Evolutionary conservation across 2,888 invertebrate genomes (phyloP).

Genomic region (Euzetes globulus): DNA sequence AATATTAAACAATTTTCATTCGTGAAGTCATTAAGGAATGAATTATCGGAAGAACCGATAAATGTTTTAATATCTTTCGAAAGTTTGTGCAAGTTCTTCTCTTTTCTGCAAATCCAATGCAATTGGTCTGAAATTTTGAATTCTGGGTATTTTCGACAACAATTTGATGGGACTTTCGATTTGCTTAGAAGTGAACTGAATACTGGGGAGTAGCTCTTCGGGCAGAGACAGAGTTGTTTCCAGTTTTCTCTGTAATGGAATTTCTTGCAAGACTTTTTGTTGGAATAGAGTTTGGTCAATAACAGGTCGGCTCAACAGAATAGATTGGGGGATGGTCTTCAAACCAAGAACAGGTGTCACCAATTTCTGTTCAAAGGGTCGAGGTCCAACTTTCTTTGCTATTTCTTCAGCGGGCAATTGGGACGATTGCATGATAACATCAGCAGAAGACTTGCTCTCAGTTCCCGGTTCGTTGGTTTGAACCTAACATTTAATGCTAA

Average conservation of each 20-base stretch:
- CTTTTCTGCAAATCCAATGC: background rate
- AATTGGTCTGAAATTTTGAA: background rate
- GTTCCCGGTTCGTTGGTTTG: conserved; percentile 35
- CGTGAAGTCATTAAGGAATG: too few relatives aligned
- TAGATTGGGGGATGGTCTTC: background rate
- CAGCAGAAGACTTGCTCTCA: conserved; percentile 26
- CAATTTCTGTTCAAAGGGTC: background rate
- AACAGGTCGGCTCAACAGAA: background rate
- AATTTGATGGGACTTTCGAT: conserved; percentile 15
- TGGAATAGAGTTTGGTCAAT: background rate
- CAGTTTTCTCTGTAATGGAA: background rate
- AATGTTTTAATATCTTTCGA: background rate
- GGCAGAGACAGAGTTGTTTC: background rate
- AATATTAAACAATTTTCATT: too few relatives aligned
- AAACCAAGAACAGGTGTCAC: background rate
- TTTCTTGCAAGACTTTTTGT: background rate
- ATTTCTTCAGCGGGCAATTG: conserved; percentile 32
- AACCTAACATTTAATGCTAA: background rate
- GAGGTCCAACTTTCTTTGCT: conserved; percentile 23
- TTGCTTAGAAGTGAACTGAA: background rate
- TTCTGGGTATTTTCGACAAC: background rate
- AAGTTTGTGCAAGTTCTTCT: background rate
- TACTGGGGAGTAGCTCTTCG: background rate
- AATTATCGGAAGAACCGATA: too few relatives aligned
- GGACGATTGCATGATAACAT: conserved; percentile 19